Base-by-base conservation (phyloP, 2,888 invertebrate species). In the Galerucella calmariensis region DNA sequence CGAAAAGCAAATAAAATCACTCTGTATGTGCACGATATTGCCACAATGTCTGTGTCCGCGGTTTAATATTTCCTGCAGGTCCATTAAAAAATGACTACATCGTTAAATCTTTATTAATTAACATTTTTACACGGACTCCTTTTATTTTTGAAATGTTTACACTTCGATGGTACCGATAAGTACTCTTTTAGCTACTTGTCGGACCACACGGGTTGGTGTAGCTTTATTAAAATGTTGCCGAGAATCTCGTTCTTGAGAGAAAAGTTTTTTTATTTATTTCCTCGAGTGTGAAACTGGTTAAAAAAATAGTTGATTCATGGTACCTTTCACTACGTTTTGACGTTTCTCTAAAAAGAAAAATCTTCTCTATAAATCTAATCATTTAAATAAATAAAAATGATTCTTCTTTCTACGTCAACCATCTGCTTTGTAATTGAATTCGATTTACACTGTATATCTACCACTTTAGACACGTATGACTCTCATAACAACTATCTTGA, bases 91-190 rank as follows among this genome's bases (percentile, higher is more conserved):
- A 62, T 74, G 46, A 70, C 61, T 20, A 56, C 24, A 67, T 62
- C 62, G 51, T 70, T 56, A 70, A 70, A 74, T 62, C 74, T 65
- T 70, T 61, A 74, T 74, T 74, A 74, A 74, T 74, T 67, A 74
- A 59, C 74, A 46, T 69, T 41, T 48, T 74, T 66, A 69, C 65
- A 65, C 58, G 44, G 65, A 41, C 58, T 73, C 68, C 59, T 61
- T 72, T 61, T 16, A 65, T 65, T 71, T 71, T 65, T 56, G 56
- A 71, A 71, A 71, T 71, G 71, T 71, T 71, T 71, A 71, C 71
- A 71, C 53, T 62, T 44, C 41, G 71, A 71, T 71, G 62, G 46
- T 20, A 46, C 35, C 16, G 65, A 65, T 65, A 65, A 65, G 46
- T 35, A 41, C 41, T 10, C 3, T 62, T 14, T 41, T n/a, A 12